Conservation (phyloP, 2,888 invertebrate species). For the Lepidochrysops patricia region DNA sequence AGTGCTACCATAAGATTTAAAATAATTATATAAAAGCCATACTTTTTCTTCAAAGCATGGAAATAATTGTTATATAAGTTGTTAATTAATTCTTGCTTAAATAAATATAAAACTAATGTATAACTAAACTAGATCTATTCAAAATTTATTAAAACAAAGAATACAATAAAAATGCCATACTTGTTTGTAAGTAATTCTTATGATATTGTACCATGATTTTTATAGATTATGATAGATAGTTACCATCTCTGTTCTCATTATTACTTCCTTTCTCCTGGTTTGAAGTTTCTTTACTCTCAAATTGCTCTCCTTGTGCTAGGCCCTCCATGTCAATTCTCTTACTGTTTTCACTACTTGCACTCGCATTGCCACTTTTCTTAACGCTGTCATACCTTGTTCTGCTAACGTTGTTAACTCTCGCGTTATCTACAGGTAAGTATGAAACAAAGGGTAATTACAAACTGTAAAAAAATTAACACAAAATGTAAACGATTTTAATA, state of each 20-base stretch:
- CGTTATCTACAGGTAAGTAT: slow-evolving; percentile 53
- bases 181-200: not conserved
- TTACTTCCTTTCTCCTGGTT: slow-evolving; percentile 47
- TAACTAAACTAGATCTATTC: not conserved
- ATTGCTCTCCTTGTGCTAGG: slow-evolving; percentile 63
- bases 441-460: not conserved
- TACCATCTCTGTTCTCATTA: slow-evolving; percentile 52
- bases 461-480: not conserved
- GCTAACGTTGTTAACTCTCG: slow-evolving; percentile 50
- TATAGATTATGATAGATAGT: slow-evolving; percentile 5
- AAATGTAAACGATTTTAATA: not conserved
- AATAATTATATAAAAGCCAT: too few species aligned
- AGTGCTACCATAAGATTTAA: too few species aligned
- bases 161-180: not conserved
- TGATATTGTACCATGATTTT: not conserved
- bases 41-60: too few species aligned
- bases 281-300: slow-evolving; percentile 55
- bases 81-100: too few species aligned
- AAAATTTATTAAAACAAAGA: not conserved
- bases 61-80: too few species aligned
- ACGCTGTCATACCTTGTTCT: slow-evolving; percentile 65
- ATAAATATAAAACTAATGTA: too few species aligned
- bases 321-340: slow-evolving; percentile 63
- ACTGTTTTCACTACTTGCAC: slow-evolving; percentile 45
- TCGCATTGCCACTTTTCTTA: slow-evolving; percentile 62